Percentiles rank a stretch among this genome's conserved stretches.
These are phyloP conservation scores for Bombycilla garrulus DNA, from an alignment of 2,113 vertebrate genomes.

Conservation along the genomic window DNA sequence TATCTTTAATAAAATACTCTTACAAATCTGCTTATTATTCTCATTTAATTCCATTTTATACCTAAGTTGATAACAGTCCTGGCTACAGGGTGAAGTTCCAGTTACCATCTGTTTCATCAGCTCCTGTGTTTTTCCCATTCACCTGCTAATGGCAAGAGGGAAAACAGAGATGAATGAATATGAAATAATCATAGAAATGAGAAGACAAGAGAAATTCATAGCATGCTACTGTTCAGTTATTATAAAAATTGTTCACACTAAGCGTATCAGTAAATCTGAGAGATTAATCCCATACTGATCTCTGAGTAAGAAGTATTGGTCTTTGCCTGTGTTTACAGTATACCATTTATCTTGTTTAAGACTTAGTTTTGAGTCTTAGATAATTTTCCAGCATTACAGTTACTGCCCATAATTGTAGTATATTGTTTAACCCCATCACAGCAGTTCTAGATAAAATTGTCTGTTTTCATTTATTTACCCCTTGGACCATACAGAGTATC, in stretches of 20 bases:
- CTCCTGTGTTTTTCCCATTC: neutral
- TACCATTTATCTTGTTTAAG: neutral
- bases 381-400: neutral
- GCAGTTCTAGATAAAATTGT: neutral
- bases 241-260: neutral
- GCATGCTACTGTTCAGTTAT: neutral
- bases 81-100: neutral
- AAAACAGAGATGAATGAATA: neutral
- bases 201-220: neutral
- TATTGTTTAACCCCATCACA: neutral
- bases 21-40: slow-evolving; percentile 58
- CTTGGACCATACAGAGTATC: neutral
- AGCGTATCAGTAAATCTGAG: neutral
- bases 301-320: neutral
- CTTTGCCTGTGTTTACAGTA: neutral
- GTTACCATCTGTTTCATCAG: neutral
- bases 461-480: neutral
- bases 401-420: neutral
- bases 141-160: neutral
- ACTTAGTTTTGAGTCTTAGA: no score
- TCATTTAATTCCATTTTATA: slow-evolving; percentile 50
- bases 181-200: neutral
- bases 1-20: slow-evolving; percentile 66
- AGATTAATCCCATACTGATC: neutral
- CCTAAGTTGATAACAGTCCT: neutral